Conservation (phyloP, 2,113 vertebrate species). For the Pristiophorus japonicus region DNA sequence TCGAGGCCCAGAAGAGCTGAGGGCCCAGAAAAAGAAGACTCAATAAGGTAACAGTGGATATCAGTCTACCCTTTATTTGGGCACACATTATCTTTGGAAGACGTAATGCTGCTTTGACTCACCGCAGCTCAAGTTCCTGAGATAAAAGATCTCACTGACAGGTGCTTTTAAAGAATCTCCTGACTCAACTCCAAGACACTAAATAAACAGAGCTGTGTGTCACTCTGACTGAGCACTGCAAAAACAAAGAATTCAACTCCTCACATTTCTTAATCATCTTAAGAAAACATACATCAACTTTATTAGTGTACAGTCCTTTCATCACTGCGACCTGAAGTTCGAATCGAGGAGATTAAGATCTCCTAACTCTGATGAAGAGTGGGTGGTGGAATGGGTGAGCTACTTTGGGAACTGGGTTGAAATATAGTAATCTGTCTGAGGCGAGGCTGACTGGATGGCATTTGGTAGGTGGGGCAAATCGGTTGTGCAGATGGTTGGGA, state of each 20-base stretch:
- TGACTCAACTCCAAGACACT: neutral
- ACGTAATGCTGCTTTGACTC: neutral
- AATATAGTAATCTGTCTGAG: neutral
- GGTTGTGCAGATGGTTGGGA: neutral
- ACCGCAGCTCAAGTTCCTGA: neutral
- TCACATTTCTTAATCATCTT: slow-evolving; percentile 27
- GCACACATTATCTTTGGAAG: neutral
- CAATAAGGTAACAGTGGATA: neutral
- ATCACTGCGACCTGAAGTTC: slow-evolving; percentile 5
- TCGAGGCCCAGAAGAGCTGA: no score
- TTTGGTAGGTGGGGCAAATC: neutral
- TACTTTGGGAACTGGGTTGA: neutral
- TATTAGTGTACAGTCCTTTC: neutral
- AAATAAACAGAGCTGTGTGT: slow-evolving; percentile 29
- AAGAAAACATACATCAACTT: neutral
- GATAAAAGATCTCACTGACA: slow-evolving; percentile 21
- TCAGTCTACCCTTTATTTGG: neutral
- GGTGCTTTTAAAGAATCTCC: slow-evolving; percentile 11
- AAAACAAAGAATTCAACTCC: slow-evolving; percentile 26
- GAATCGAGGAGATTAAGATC: neutral
- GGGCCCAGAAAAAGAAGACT: no score
- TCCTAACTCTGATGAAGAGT: neutral
- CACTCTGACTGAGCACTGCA: slow-evolving; percentile 18
- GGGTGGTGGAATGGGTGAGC: neutral
- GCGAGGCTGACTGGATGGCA: neutral